Evolutionary conservation across 2,797 vertebrate species (phyloP).

Genomic region (Eremophila alpestris): DNA sequence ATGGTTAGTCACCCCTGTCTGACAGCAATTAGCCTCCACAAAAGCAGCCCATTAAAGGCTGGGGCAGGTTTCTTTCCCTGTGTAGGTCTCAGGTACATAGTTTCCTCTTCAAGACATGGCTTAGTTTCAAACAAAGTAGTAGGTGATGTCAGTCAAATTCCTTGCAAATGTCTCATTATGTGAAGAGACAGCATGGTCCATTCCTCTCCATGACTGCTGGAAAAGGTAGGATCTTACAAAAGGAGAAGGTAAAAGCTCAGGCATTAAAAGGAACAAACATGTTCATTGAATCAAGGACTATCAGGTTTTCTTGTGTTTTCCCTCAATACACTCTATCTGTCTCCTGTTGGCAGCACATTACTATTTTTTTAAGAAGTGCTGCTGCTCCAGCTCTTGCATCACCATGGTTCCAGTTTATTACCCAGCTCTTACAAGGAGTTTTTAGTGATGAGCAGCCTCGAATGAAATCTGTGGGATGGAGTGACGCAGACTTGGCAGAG

Average conservation of each 20-base stretch:
- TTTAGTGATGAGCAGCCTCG: not conserved
- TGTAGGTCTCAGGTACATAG: not conserved
- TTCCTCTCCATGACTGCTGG: not conserved
- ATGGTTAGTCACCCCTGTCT: not conserved
- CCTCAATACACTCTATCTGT: not conserved
- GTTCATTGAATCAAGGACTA: not conserved
- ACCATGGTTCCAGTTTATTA: not conserved
- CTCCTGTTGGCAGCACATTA: not conserved
- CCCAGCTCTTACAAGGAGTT: not conserved
- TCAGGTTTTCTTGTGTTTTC: not conserved
- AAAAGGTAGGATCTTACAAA: not conserved
- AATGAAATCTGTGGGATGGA: not conserved
- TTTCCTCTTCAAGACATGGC: not conserved
- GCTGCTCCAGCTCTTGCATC: not conserved
- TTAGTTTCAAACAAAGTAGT: not conserved
- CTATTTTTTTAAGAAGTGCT: not conserved
- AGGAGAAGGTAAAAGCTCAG: not conserved
- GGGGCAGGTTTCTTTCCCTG: not conserved
- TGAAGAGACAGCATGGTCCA: not conserved
- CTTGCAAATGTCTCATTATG: not conserved
- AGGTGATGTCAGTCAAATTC: not conserved
- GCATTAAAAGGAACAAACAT: not conserved
- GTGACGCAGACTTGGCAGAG: fast-evolving
- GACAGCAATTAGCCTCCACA: not conserved
- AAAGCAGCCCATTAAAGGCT: not conserved